Conservation (phyloP, 2,113 vertebrate genomes). For the Cercopithecus mona region DNA sequence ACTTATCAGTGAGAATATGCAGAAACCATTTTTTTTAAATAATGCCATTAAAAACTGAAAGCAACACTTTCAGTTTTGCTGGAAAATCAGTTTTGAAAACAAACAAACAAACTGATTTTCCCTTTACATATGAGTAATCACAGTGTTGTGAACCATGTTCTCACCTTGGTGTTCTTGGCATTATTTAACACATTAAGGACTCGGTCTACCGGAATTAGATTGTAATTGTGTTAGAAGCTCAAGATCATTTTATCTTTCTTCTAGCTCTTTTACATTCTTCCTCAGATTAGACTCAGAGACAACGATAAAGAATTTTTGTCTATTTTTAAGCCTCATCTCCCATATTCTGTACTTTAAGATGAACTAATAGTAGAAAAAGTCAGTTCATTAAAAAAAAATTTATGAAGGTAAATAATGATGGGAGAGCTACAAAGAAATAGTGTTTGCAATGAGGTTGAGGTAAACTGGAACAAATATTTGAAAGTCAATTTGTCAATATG, state of each 20-base stretch:
- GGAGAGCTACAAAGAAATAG: neutral
- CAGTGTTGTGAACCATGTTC: rapidly evolving
- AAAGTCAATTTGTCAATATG: neutral
- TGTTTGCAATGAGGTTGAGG: neutral
- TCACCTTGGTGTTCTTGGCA: rapidly evolving
- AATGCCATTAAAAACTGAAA: neutral
- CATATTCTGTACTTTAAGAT: neutral
- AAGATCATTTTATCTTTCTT: neutral
- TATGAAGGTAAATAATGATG: neutral
- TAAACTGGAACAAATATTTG: neutral
- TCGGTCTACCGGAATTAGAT: neutral
- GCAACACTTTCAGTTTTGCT: too few species aligned
- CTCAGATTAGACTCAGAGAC: neutral
- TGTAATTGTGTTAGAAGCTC: neutral
- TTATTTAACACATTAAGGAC: neutral
- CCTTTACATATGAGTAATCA: neutral
- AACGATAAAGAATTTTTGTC: neutral
- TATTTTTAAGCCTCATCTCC: neutral
- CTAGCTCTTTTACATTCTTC: neutral
- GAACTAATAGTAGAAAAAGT: neutral
- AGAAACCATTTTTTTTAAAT: neutral
- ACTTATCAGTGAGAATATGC: too few species aligned
- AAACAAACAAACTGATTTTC: neutral
- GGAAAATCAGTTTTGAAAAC: too few species aligned
- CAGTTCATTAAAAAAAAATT: neutral